Conservation (phyloP, 2,888 invertebrate genomes). For the Acanthosepion esculentum region DNA sequence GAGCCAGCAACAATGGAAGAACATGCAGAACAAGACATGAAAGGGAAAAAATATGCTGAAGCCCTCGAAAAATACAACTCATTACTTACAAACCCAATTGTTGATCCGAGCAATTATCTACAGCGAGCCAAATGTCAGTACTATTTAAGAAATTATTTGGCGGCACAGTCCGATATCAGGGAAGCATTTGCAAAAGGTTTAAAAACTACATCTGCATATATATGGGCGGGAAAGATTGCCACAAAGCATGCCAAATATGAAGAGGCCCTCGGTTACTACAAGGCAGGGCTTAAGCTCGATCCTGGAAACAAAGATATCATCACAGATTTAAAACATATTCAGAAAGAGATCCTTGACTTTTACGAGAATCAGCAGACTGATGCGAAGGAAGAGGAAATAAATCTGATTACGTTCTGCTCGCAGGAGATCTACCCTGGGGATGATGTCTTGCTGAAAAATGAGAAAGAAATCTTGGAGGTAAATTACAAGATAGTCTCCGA, state of each 20-base stretch:
- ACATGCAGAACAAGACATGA: not conserved
- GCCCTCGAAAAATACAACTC: not conserved
- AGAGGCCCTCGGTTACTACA: slow-evolving; percentile 63
- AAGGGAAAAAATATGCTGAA: slow-evolving; percentile 11
- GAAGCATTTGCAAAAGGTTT: slow-evolving; percentile 55
- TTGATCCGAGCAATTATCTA: not conserved
- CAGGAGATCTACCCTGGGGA: slow-evolving; percentile 69
- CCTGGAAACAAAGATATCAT: slow-evolving; percentile 59
- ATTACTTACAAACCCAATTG: not conserved
- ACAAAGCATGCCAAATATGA: slow-evolving; percentile 58
- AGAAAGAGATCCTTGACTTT: slow-evolving; percentile 60
- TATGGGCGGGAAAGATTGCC: slow-evolving; percentile 59
- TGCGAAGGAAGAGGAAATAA: slow-evolving; percentile 53
- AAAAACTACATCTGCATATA: slow-evolving; percentile 51
- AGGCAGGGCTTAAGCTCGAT: slow-evolving; percentile 61
- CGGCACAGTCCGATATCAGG: slow-evolving; percentile 58
- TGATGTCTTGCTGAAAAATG: slow-evolving; percentile 60
- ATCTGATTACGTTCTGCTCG: slow-evolving; percentile 62
- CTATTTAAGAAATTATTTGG: slow-evolving; percentile 52
- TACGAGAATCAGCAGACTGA: slow-evolving; percentile 53
- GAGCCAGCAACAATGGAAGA: not conserved
- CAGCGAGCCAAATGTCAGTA: slow-evolving; percentile 52
- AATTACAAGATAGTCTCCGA: slow-evolving; percentile 61
- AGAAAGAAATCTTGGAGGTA: slow-evolving; percentile 62
- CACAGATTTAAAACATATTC: slow-evolving; percentile 59